Evolutionary conservation across 2,797 vertebrate species (phyloP).

Genomic region (Tragelaphus eurycerus): DNA sequence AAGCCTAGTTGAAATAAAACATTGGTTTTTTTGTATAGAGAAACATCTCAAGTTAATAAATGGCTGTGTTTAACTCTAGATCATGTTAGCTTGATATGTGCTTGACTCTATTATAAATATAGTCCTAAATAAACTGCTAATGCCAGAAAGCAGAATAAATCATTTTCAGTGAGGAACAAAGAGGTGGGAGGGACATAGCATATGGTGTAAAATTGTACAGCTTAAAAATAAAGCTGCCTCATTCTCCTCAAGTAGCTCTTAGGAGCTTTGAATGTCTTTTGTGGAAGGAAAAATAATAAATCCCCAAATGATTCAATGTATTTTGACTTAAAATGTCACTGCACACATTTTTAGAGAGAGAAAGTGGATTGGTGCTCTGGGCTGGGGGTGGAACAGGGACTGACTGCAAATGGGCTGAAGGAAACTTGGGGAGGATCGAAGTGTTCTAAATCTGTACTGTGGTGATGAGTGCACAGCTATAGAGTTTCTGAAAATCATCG

Average conservation of each 20-base stretch:
- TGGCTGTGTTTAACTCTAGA: slow-evolving; percentile 10
- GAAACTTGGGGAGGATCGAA: background rate
- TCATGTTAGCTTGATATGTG: background rate
- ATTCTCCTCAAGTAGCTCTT: background rate
- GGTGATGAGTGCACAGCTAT: background rate
- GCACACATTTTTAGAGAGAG: background rate
- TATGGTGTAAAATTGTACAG: background rate
- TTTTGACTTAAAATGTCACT: background rate
- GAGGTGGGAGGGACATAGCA: slow-evolving; percentile 18
- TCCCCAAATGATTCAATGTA: background rate
- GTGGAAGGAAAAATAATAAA: slow-evolving; percentile 12
- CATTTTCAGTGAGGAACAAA: background rate
- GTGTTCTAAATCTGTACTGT: background rate
- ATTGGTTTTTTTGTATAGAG: background rate
- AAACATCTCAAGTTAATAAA: background rate
- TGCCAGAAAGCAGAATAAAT: background rate
- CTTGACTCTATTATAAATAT: background rate
- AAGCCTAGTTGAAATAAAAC: background rate
- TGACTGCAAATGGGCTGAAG: background rate
- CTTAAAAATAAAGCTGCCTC: slow-evolving; percentile 51
- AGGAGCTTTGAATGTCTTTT: background rate
- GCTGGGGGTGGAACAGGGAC: background rate
- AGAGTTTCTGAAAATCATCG: background rate
- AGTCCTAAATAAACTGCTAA: background rate
- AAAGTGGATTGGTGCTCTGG: background rate